Conservation (phyloP, 2,797 vertebrate species). For the Pangasius mekongensis region DNA sequence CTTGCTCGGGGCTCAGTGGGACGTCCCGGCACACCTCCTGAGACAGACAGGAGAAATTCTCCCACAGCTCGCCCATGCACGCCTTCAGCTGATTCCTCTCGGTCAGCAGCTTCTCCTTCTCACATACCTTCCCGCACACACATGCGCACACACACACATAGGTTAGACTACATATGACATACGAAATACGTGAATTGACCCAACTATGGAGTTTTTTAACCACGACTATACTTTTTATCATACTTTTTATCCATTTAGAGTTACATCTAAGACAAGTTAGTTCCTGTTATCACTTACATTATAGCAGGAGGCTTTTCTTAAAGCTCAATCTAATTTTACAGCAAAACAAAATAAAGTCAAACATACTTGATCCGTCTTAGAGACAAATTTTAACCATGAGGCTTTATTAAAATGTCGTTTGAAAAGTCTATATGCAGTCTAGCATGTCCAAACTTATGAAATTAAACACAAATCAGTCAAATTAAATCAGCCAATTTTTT, state of each 20-base stretch:
- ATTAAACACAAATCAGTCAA: too few species aligned
- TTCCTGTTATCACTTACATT: not conserved
- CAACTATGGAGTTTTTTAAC: not conserved
- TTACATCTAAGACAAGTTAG: not conserved
- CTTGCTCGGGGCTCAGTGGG: constrained; percentile 93
- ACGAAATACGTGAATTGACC: not conserved
- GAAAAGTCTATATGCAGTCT: too few species aligned
- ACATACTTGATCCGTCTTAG: not conserved
- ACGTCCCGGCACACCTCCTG: constrained; percentile 97
- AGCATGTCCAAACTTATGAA: too few species aligned
- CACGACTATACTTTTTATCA: too few species aligned
- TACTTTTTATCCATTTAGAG: not conserved
- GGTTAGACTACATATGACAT: not conserved
- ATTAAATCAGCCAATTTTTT: too few species aligned
- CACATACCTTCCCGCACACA: constrained; percentile 81
- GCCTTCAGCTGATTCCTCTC: constrained; percentile 98
- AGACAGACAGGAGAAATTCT: constrained; percentile 98
- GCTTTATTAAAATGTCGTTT: not conserved
- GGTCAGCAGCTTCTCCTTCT: constrained; percentile 96
- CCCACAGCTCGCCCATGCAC: constrained; percentile 96
- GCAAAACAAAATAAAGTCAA: not conserved
- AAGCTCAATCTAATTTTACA: not conserved
- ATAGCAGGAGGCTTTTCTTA: not conserved
- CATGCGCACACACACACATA: constrained; percentile 11
- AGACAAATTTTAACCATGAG: not conserved